Evolutionary conservation across 2,797 vertebrate species (phyloP).

Genomic region (Coendou prehensilis): DNA sequence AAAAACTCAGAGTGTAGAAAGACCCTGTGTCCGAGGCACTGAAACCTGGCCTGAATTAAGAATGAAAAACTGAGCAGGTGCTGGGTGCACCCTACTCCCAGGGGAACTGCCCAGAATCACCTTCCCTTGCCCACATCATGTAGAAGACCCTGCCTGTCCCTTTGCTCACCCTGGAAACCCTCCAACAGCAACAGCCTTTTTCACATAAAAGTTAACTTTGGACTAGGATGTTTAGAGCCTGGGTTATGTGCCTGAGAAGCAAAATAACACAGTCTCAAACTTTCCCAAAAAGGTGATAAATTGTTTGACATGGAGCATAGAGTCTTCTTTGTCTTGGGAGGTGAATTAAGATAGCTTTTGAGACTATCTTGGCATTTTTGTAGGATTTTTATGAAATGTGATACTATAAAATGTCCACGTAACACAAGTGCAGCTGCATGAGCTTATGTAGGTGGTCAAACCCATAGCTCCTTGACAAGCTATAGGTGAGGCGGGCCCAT

Average conservation of each 20-base stretch:
- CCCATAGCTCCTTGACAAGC: too few species aligned
- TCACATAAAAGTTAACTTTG: background rate
- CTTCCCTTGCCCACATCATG: background rate
- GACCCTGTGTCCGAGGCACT: too few species aligned
- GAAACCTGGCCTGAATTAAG: background rate
- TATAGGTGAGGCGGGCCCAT: too few species aligned
- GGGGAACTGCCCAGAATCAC: background rate
- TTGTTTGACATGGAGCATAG: background rate
- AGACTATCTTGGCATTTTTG: background rate
- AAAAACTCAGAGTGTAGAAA: too few species aligned
- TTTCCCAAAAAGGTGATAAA: background rate
- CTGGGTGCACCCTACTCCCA: background rate
- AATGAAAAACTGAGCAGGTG: background rate
- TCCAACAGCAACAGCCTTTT: background rate
- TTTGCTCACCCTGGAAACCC: background rate
- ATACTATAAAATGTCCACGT: background rate
- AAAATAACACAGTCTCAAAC: background rate
- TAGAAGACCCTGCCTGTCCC: background rate
- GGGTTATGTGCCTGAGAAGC: background rate
- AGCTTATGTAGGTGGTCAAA: too few species aligned
- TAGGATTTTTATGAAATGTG: background rate
- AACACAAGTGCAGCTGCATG: background rate
- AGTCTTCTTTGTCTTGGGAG: background rate
- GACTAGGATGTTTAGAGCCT: background rate
- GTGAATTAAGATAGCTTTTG: background rate